Percentiles rank a stretch among this genome's conserved stretches.
Conservation (phyloP, 2,888 invertebrate species). For the Mythimna loreyi region DNA sequence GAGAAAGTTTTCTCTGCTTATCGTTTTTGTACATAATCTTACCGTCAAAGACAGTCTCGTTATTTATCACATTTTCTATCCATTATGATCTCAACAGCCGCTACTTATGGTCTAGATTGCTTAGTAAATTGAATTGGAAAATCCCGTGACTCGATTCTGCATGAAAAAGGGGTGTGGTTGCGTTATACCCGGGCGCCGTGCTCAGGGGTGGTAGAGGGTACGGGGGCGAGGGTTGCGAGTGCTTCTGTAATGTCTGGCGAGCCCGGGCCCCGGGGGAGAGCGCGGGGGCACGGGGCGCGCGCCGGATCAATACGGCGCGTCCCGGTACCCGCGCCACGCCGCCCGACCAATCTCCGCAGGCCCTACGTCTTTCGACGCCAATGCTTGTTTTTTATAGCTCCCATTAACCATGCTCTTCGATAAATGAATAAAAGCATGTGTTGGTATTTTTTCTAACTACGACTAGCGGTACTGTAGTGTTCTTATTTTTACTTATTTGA, state of each 20-base stretch:
- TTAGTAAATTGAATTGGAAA: constrained; percentile 88
- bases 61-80: constrained; percentile 62
- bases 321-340: constrained; percentile 79
- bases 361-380: constrained; percentile 90
- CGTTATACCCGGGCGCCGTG: constrained; percentile 78
- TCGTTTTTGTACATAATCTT: constrained; percentile 36
- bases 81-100: constrained; percentile 60
- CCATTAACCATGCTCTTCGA: constrained; percentile 87
- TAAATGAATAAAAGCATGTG: constrained; percentile 89
- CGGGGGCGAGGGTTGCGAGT: constrained; percentile 80
- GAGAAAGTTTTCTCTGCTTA: constrained; percentile 44
- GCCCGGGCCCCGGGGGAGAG: constrained; percentile 57
- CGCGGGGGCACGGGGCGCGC: constrained; percentile 69
- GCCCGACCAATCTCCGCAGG: constrained; percentile 88
- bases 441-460: constrained; percentile 70
- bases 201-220: constrained; percentile 71
- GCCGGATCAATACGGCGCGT: constrained; percentile 85
- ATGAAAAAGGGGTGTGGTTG: constrained; percentile 89
- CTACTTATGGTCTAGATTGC: constrained; percentile 74
- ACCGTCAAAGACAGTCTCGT: constrained; percentile 27
- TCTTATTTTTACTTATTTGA: constrained; percentile 61
- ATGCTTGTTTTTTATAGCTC: constrained; percentile 88
- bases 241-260: constrained; percentile 85
- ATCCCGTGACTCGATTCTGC: constrained; percentile 87
- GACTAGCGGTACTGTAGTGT: constrained; percentile 59